phyloP scores from a whole-genome alignment of 2,888 invertebrate species.

The Neoaliturus tenellus region DNA sequence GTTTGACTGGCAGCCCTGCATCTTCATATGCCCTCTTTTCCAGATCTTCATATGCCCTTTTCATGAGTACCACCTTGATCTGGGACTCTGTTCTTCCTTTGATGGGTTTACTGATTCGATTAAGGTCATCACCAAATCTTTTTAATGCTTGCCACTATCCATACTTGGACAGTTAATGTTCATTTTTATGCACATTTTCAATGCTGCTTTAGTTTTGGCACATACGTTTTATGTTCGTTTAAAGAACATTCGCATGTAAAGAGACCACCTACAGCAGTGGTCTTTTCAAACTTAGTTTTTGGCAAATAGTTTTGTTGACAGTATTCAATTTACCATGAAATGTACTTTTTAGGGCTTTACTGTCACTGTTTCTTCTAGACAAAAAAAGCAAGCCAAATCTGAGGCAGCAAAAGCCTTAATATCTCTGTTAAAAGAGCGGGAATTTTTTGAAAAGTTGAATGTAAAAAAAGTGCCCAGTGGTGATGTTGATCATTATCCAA shows the following conservation, averaged over 20 bases:
- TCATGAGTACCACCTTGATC: no score
- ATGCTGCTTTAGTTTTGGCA: not conserved
- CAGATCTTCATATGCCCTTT: no score
- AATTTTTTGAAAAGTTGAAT: not conserved
- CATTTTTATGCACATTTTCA: not conserved
- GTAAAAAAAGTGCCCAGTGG: not conserved
- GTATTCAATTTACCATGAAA: not conserved
- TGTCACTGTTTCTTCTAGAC: not conserved
- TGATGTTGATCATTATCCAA: not conserved
- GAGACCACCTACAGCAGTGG: not conserved
- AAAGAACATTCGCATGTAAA: slow-evolving; percentile 6
- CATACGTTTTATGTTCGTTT: not conserved
- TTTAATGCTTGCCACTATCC: no score
- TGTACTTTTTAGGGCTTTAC: not conserved
- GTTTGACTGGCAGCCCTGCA: no score
- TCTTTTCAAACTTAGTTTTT: not conserved
- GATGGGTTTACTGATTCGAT: no score
- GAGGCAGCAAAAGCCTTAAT: slow-evolving; percentile 15
- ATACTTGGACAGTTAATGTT: not conserved
- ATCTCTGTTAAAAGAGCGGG: not conserved
- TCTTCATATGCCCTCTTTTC: no score
- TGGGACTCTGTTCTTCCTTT: no score
- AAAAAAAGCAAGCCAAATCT: slow-evolving; percentile 19
- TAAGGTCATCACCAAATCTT: no score
- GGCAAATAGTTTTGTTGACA: not conserved